A percentile compares a stretch with the other conserved stretches of the same genome.
phyloP scores from a whole-genome alignment of 1,140 invertebrate genomes.

The Ooceraea biroi region DNA sequence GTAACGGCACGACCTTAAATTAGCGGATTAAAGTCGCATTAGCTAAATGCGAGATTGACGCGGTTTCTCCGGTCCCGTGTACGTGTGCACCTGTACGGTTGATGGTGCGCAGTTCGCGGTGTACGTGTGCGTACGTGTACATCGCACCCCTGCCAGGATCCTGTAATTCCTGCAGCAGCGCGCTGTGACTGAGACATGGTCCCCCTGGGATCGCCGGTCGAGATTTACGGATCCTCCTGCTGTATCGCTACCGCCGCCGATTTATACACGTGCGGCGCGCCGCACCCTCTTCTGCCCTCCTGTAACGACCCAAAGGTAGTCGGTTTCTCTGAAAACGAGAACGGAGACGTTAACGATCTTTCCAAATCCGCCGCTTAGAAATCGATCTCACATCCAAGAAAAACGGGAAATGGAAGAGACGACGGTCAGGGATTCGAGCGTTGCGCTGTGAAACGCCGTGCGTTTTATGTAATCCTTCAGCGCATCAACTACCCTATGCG shows the following conservation, averaged over 20 bases:
- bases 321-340: constrained; percentile 7
- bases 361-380: constrained; percentile 30
- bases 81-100: constrained; percentile 1
- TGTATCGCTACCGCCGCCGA: constrained; percentile 60
- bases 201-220: constrained; percentile 78
- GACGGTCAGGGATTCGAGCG: neutral
- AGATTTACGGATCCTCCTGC: constrained; percentile 81
- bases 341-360: constrained; percentile 47
- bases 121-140: constrained; percentile 30
- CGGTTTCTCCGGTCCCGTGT: constrained; percentile 33
- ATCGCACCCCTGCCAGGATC: constrained; percentile 29
- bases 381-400: neutral
- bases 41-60: constrained; percentile 72
- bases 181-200: constrained; percentile 84
- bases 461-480: neutral
- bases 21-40: constrained; percentile 81
- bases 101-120: constrained; percentile 9
- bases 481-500: neutral
- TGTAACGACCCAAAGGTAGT: neutral
- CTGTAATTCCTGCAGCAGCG: constrained; percentile 80
- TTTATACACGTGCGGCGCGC: constrained; percentile 33
- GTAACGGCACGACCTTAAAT: constrained; percentile 72
- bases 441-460: neutral
- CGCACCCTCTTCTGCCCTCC: constrained; percentile 6
- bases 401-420: neutral